Evolutionary conservation across 1,140 invertebrate species (phyloP).

Genomic region (Adelges cooleyi): DNA sequence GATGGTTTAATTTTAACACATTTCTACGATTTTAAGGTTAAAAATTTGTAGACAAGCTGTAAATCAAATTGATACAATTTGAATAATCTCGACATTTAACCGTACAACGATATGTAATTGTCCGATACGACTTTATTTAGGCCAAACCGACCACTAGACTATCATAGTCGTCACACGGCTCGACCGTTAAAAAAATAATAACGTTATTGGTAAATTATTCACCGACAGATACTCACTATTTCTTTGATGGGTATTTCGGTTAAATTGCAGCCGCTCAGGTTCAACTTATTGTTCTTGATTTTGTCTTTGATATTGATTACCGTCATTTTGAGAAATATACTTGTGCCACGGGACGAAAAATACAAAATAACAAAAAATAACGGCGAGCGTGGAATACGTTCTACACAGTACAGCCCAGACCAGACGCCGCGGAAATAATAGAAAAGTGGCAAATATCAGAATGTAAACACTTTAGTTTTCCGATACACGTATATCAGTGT

Average conservation of each 20-base stretch:
- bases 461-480: slow-evolving; percentile 13
- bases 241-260: slow-evolving; percentile 17
- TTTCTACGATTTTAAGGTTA: too few relatives aligned
- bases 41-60: too few relatives aligned
- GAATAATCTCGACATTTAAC: too few relatives aligned
- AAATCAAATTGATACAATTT: too few relatives aligned
- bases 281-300: slow-evolving; percentile 17
- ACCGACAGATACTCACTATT: slow-evolving; percentile 4
- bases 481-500: slow-evolving; percentile 27
- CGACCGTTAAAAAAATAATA: too few relatives aligned
- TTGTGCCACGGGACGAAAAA: neutral
- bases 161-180: too few relatives aligned
- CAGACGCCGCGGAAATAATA: neutral
- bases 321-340: neutral
- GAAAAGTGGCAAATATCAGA: slow-evolving; percentile 4
- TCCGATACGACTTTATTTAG: too few relatives aligned
- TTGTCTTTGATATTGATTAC: slow-evolving; percentile 18
- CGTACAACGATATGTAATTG: too few relatives aligned
- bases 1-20: too few relatives aligned
- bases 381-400: neutral
- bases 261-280: neutral
- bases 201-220: too few relatives aligned
- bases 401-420: too few relatives aligned
- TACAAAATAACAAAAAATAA: neutral
- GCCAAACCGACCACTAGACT: too few relatives aligned